Evolutionary conservation across 2,888 invertebrate genomes (phyloP).

Genomic region (Timandra comae): DNA sequence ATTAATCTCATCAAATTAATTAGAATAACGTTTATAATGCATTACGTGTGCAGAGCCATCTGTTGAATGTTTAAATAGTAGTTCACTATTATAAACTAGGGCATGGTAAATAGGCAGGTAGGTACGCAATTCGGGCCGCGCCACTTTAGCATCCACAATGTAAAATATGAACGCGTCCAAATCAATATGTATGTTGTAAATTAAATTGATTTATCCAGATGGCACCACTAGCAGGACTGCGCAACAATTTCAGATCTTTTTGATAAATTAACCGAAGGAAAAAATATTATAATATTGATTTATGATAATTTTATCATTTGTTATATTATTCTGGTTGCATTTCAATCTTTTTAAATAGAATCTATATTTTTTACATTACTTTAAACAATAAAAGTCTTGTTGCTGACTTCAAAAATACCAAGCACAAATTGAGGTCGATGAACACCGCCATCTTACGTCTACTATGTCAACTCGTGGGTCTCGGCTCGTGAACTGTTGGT

Average conservation of each 20-base stretch:
- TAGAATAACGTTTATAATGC: too few relatives aligned
- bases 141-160: slow-evolving; percentile 6
- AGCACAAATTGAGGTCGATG: slow-evolving; percentile 35
- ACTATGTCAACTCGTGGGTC: slow-evolving; percentile 52
- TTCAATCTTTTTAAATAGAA: too few relatives aligned
- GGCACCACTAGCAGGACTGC: slow-evolving; percentile 41
- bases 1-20: too few relatives aligned
- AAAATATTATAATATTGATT: too few relatives aligned
- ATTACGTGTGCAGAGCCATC: slow-evolving; percentile 8
- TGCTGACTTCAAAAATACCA: slow-evolving; percentile 22
- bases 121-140: neutral
- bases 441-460: slow-evolving; percentile 72
- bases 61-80: slow-evolving; percentile 8
- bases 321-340: too few relatives aligned
- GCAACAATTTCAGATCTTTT: slow-evolving; percentile 14
- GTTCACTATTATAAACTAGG: slow-evolving; percentile 2
- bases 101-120: slow-evolving; percentile 6
- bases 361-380: too few relatives aligned
- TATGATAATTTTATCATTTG: too few relatives aligned
- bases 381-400: too few relatives aligned
- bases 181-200: slow-evolving; percentile 41
- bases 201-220: slow-evolving; percentile 35
- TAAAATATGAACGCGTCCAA: slow-evolving; percentile 51
- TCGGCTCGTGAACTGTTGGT: too few relatives aligned
- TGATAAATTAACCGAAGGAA: too few relatives aligned